Evolutionary conservation across 2,113 vertebrate genomes (phyloP), one percentile per base, ranked within the genome.

Genomic region (Sula dactylatra): DNA sequence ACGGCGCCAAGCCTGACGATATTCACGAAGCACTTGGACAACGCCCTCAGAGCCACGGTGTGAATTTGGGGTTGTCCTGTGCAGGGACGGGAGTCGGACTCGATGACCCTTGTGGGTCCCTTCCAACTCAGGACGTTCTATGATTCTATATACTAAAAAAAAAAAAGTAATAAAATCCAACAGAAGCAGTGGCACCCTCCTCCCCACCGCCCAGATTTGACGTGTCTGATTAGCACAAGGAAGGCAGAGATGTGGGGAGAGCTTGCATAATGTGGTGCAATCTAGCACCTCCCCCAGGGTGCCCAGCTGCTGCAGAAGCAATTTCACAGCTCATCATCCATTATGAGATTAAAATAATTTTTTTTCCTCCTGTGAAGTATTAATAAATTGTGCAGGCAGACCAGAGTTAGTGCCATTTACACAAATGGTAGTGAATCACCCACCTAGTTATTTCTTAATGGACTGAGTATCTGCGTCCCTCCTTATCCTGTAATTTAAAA

Each of bases 281-380:
- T 90, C 93, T 52, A 97, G 97, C 97, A 97, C 97, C 97, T 96
- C 97, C 96, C 97, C 95, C 83, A 94, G 96, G 96, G 96, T 79
- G 73, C 96, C 96, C 97, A 97, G 96, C 95, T 97, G 87, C 71
- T 92, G 90, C 93, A 87, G 80, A 94, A 97, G 97, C 94, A 97
- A 95, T 97, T 96, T 96, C 97, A 97, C 96, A 98, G 97, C 88
- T 97, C 97, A 96, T 95, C 96, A 91, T 98, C 97, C 94, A 88
- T 97, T 94, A 96, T 71, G 97, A 97, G 96, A 97, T 96, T 92
- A 86, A 97, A 97, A 96, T 95, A 97, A 89, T 93, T 96, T 87
- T 88, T 96, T 96, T 72, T 79, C 84, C 88, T 97, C 95, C 98
- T 7, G 73, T 96, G 94, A 98, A 97, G 88, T 96, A 97, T 95